Percentiles rank a stretch among this genome's conserved stretches.
phyloP scores from a whole-genome alignment of 2,888 invertebrate genomes.

The Leucoma salicis region DNA sequence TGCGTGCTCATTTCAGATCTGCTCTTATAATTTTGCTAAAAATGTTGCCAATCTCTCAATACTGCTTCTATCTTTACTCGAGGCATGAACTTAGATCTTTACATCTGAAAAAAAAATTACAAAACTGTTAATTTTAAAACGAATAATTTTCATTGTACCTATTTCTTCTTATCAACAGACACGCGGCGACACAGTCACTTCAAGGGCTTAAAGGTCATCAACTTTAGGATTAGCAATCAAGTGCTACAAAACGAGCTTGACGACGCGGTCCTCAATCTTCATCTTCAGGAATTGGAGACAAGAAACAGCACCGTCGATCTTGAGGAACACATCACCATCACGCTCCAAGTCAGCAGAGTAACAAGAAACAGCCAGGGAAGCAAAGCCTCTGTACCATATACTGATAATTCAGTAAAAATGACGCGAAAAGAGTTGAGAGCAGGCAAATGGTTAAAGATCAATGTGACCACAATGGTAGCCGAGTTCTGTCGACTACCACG shows the following conservation, averaged over 20 bases:
- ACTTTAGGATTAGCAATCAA: constrained; percentile 88
- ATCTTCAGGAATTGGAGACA: constrained; percentile 78
- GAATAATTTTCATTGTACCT: neutral
- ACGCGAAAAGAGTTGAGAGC: constrained; percentile 75
- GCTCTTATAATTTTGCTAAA: no score
- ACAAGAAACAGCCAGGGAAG: constrained; percentile 65
- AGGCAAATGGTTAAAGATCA: constrained; percentile 88
- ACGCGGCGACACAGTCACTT: constrained; percentile 85
- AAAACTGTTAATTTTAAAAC: neutral
- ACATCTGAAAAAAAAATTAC: neutral
- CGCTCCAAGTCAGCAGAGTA: constrained; percentile 66
- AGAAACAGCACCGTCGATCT: constrained; percentile 56
- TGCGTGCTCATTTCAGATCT: no score
- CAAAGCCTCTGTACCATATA: constrained; percentile 65
- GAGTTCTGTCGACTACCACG: constrained; percentile 89
- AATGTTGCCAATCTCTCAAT: constrained; percentile 2
- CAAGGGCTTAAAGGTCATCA: constrained; percentile 85
- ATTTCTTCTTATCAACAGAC: constrained; percentile 68
- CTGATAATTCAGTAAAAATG: constrained; percentile 67
- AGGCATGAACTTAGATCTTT: constrained; percentile 23
- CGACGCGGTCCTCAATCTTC: constrained; percentile 87
- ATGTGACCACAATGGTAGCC: constrained; percentile 87
- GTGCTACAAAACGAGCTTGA: constrained; percentile 86
- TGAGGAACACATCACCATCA: constrained; percentile 64
- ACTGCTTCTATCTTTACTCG: constrained; percentile 17